Evolutionary conservation across 2,888 invertebrate genomes (phyloP).

Genomic region (Lasioglossum morio): DNA sequence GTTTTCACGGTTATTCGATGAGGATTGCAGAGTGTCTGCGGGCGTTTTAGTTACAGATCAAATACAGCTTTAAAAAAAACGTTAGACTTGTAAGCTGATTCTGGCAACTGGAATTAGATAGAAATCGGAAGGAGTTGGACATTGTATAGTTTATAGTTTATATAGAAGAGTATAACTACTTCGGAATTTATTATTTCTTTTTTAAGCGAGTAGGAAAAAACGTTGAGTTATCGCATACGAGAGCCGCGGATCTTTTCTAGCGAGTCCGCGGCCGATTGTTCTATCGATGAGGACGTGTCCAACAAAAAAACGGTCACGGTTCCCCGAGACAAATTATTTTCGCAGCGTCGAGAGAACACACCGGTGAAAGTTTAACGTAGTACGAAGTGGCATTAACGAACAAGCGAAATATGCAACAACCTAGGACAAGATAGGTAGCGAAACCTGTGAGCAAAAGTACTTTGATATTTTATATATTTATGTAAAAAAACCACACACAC

Average conservation of each 20-base stretch:
- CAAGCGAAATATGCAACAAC: neutral
- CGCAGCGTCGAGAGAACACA: neutral
- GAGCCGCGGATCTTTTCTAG: neutral
- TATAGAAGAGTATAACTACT: slow-evolving; percentile 12
- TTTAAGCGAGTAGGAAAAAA: neutral
- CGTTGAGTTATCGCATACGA: neutral
- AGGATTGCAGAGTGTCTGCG: slow-evolving; percentile 7
- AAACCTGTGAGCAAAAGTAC: neutral
- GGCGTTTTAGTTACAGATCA: slow-evolving; percentile 12
- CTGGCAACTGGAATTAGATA: slow-evolving; percentile 17
- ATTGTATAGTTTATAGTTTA: slow-evolving; percentile 21
- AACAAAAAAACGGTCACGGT: neutral
- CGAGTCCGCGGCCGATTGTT: neutral
- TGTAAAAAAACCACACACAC: neutral
- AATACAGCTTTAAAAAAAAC: slow-evolving; percentile 21
- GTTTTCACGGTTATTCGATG: slow-evolving; percentile 12
- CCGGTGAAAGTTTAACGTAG: neutral
- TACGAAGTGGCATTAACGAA: neutral
- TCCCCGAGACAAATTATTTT: neutral
- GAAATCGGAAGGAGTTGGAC: slow-evolving; percentile 4
- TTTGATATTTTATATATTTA: slow-evolving; percentile 1
- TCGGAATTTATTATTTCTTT: slow-evolving; percentile 7
- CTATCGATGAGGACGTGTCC: neutral
- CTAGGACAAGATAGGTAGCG: neutral
- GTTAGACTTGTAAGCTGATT: neutral